Evolutionary conservation across 2,797 vertebrate species (phyloP).

Genomic region (Girardinus metallicus): DNA sequence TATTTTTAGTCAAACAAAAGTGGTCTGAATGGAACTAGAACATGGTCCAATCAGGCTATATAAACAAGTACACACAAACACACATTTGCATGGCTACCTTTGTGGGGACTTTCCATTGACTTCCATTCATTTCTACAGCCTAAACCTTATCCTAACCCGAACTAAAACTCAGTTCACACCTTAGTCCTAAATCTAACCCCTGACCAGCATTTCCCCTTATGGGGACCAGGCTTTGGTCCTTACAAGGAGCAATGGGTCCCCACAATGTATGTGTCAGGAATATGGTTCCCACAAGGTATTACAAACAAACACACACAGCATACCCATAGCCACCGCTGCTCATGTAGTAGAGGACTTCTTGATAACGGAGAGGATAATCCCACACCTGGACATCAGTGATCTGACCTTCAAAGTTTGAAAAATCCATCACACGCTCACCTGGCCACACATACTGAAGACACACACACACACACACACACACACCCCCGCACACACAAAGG

Average conservation of each 20-base stretch:
- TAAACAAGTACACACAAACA: neutral
- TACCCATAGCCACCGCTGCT: constrained; percentile 24
- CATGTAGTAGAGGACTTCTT: constrained; percentile 57
- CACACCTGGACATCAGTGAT: constrained; percentile 70
- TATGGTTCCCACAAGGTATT: too few relatives aligned
- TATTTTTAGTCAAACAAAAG: neutral
- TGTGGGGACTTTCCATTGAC: too few relatives aligned
- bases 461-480: constrained; percentile 42
- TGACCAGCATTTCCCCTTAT: too few relatives aligned
- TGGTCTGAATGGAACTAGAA: neutral
- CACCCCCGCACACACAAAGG: constrained; percentile 30
- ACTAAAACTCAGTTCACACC: too few relatives aligned
- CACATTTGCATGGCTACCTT: too few relatives aligned
- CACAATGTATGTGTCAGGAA: too few relatives aligned
- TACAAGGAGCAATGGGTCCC: too few relatives aligned
- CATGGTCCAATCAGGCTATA: neutral
- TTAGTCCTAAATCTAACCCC: too few relatives aligned
- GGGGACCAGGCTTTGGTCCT: too few relatives aligned
- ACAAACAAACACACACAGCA: constrained; percentile 10
- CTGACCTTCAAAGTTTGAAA: constrained; percentile 59
- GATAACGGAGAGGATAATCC: constrained; percentile 58
- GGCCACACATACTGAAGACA: constrained; percentile 48
- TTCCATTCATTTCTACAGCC: too few relatives aligned
- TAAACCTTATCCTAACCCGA: too few relatives aligned
- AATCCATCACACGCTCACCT: constrained; percentile 40